phyloP scores from a whole-genome alignment of 2,888 invertebrate species.

The Endotricha flammealis region DNA sequence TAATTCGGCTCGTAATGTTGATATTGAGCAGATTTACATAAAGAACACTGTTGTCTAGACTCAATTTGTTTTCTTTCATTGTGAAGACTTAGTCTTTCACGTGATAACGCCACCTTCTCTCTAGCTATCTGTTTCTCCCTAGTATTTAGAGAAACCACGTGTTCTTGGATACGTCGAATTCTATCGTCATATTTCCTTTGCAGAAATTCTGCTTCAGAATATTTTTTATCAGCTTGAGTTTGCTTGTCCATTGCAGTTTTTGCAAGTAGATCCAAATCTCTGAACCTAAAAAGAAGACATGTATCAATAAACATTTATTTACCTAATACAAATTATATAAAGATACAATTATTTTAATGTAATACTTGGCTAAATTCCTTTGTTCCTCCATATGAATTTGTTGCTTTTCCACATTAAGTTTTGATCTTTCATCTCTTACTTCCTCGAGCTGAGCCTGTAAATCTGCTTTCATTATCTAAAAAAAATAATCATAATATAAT shows the following conservation, averaged over 20 bases:
- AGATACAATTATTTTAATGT: background rate
- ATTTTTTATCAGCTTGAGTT: slow-evolving; percentile 75
- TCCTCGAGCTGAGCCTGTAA: slow-evolving; percentile 64
- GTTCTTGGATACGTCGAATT: slow-evolving; percentile 76
- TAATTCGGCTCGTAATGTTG: slow-evolving; percentile 36
- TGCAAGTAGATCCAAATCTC: slow-evolving; percentile 72
- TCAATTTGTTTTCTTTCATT: slow-evolving; percentile 72
- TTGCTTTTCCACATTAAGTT: slow-evolving; percentile 59
- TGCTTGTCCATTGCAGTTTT: slow-evolving; percentile 79
- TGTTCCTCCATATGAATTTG: slow-evolving; percentile 66
- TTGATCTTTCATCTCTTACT: slow-evolving; percentile 57
- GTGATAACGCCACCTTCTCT: slow-evolving; percentile 79
- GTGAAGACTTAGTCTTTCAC: slow-evolving; percentile 76
- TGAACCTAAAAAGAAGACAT: slow-evolving; percentile 42
- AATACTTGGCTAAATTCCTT: slow-evolving; percentile 58
- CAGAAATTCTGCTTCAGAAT: slow-evolving; percentile 73
- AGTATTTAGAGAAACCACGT: slow-evolving; percentile 69
- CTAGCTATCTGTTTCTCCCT: slow-evolving; percentile 80
- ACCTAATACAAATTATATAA: background rate
- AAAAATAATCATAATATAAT: too few relatives aligned
- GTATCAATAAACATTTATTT: background rate
- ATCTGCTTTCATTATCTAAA: slow-evolving; percentile 65
- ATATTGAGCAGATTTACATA: slow-evolving; percentile 56
- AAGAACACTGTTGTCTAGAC: slow-evolving; percentile 55
- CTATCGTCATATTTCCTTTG: slow-evolving; percentile 77